Percentiles rank a stretch among this genome's conserved stretches.
These are phyloP conservation scores for Elmis aenea DNA, from an alignment of 2,888 invertebrate species.

Conservation along the genomic window DNA sequence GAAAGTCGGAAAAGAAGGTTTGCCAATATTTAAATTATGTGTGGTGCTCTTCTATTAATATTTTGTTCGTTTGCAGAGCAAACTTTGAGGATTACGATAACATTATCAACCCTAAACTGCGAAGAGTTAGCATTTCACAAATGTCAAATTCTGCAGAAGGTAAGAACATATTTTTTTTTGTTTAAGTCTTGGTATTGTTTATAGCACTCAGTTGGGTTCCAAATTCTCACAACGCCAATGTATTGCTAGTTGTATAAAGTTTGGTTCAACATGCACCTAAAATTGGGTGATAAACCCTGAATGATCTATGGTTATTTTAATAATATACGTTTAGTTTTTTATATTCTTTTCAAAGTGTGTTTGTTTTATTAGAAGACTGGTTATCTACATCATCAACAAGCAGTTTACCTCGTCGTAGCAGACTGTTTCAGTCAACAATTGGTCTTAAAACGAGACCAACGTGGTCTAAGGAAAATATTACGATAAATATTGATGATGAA, in stretches of 20 bases:
- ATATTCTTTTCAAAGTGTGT: too few relatives aligned
- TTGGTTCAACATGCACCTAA: too few relatives aligned
- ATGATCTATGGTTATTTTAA: too few relatives aligned
- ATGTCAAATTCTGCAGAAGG: conserved; percentile 33
- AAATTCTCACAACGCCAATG: too few relatives aligned
- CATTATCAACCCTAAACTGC: conserved; percentile 35
- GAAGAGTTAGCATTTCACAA: conserved; percentile 35
- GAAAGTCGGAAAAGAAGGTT: conserved; percentile 14
- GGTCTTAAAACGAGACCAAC: conserved; percentile 4
- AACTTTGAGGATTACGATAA: conserved; percentile 26
- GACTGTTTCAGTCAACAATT: neutral
- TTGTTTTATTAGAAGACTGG: too few relatives aligned
- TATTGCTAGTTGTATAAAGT: too few relatives aligned
- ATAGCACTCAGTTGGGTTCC: too few relatives aligned
- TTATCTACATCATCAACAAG: too few relatives aligned
- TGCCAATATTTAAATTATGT: too few relatives aligned
- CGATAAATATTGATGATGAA: conserved; percentile 23
- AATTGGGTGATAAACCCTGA: too few relatives aligned
- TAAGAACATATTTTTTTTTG: conserved; percentile 16
- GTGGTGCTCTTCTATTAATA: neutral
- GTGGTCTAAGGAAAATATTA: conserved; percentile 14
- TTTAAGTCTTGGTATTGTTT: too few relatives aligned
- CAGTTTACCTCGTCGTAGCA: conserved; percentile 1
- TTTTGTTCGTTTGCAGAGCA: conserved; percentile 1
- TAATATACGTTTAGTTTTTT: too few relatives aligned